Conservation (phyloP, 2,113 vertebrate genomes). For the Tautogolabrus adspersus region DNA sequence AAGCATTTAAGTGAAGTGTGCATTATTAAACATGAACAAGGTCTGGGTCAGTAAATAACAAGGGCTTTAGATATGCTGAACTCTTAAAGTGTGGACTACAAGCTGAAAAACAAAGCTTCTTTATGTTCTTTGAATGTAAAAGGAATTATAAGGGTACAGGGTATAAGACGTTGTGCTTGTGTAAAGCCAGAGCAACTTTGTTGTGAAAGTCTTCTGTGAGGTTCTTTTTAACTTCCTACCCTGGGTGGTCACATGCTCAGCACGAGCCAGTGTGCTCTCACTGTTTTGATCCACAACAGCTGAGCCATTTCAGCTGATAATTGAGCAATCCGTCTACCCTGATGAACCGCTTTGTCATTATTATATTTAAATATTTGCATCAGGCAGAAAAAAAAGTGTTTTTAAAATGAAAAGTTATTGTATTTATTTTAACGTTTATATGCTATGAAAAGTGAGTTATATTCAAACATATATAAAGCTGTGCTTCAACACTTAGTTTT, state of each 20-base stretch:
- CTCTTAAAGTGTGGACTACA: not conserved
- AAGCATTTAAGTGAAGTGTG: slow-evolving; percentile 47
- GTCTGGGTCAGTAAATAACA: slow-evolving; percentile 31
- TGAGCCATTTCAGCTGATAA: not conserved
- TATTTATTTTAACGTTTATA: not conserved
- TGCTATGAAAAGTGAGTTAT: too few relatives aligned
- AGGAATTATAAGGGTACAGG: not conserved
- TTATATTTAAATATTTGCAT: not conserved
- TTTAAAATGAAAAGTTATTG: not conserved
- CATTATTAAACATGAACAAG: slow-evolving; percentile 59
- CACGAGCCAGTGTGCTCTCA: slow-evolving; percentile 23
- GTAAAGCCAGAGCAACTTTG: not conserved
- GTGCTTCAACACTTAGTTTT: too few relatives aligned
- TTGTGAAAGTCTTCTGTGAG: not conserved
- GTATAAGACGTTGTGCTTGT: not conserved
- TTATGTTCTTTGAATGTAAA: slow-evolving; percentile 13
- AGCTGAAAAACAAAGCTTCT: slow-evolving; percentile 4
- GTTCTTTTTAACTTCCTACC: not conserved
- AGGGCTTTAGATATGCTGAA: not conserved
- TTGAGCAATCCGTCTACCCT: slow-evolving; percentile 20
- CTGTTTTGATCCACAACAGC: slow-evolving; percentile 37
- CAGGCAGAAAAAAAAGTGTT: not conserved
- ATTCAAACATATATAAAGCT: too few relatives aligned
- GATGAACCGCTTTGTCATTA: not conserved
- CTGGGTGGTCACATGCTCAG: slow-evolving; percentile 44